Base-by-base conservation (phyloP, 2,888 invertebrate genomes). In the Copidosoma aretas region DNA sequence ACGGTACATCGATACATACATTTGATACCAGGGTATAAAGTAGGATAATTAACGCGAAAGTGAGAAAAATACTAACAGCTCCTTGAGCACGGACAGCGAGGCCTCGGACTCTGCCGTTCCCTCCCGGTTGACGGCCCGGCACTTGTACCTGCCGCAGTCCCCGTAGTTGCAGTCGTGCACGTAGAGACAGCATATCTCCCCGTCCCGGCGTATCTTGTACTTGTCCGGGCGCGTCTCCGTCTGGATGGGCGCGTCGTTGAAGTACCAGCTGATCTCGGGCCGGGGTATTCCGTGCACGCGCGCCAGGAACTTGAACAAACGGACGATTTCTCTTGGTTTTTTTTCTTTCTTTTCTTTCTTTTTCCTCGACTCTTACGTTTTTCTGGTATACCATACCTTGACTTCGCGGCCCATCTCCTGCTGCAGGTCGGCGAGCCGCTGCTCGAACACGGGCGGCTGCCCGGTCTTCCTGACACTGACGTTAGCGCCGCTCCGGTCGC, bases 231-330 rank as follows among this genome's bases (percentile, higher is more conserved):
- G 32, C 32, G 32, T 32, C 72, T 90, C 88, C 0, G 84, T 83
- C 56, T 84, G 79, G 21, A 97, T 87, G 0, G 90, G 90, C 67
- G 89, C 86, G 10, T 93, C 94, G 83, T 95, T 90, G 84, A 91
- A 93, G 84, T 89, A 93, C 97, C 97, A 98, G 0, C 89, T 86
- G 22, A 97, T 88, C 14, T 94, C 93, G 0, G 97, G 97, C 56
- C 88, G 86, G 0, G 95, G 95, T 4, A 94, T 88, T 12, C 95
- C 95, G 61, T 87, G 88, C 0, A 95, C 90, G 1, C 93, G 89
- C 0, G 92, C 94, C 0, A 91, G 89, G 84, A 95, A 92, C 78
- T 94, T 94, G 32, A 8, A 32, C 32, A 32, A 32, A 32, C n/a
- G n/a, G n/a, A n/a, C n/a, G n/a, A n/a, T n/a, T n/a, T n/a, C n/a